Evolutionary conservation across 2,797 vertebrate genomes (phyloP), one percentile per base, ranked within the genome.

Genomic region (Glyptemys insculpta): DNA sequence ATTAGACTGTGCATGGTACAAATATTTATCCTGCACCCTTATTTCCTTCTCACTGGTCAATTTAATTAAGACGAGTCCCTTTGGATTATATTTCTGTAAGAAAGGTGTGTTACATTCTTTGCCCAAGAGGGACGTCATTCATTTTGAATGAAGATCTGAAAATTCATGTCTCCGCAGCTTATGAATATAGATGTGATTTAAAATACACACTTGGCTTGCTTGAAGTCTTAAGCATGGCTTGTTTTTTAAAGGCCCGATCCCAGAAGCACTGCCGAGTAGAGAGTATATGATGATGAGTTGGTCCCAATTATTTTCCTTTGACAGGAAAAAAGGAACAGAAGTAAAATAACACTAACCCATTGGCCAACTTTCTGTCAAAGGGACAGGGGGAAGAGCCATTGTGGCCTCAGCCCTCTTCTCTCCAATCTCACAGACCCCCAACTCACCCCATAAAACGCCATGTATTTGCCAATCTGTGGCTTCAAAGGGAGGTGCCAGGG

Each of bases 11-110:
- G 62, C 97, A 94, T 0, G 88, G 95, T 97, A 86, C 90, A 94
- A 88, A 81, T 97, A 97, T 98, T 98, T 98, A 94, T 96, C 97
- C 98, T 97, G 88, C 94, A 96, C 92, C 92, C 96, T 97, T 97
- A 97, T 98, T 97, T 98, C 97, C 95, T 96, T 97, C 97, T 97
- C 91, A 93, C 68, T 95, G 76, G 91, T 96, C 96, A 96, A 95
- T 97, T 98, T 96, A 98, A 98, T 98, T 98, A 98, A 97, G 91
- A 97, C 80, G 86, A 89, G 92, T 96, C 97, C 97, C 97, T 83
- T 86, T 15, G 90, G 96, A 96, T 95, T 97, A 96, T 95, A 97
- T 91, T 88, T 95, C 89, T 89, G n/a, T 88, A 50, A 50, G 50
- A 50, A 94, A 88, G 81, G 76, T 97, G 84, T 89, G 37, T 88